Evolutionary conservation across 2,797 vertebrate species (phyloP), one percentile per base, ranked within the genome.

Genomic region (Rallus crepitans): DNA sequence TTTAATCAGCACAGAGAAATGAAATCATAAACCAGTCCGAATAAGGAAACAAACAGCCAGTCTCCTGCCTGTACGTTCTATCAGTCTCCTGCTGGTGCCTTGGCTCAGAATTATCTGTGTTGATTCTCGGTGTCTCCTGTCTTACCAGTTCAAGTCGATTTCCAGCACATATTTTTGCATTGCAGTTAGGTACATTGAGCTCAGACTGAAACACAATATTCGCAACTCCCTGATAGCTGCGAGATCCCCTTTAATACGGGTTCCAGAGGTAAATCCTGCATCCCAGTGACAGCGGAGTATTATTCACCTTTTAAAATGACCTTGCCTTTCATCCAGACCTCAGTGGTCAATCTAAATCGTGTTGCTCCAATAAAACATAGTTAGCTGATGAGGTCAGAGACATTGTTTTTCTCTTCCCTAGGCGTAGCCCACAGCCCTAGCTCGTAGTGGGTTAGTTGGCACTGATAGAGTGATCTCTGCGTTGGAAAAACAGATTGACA

Each of bases 1-100:
- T 97, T 95, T 95, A 94, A 96, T 96, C 88, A 96, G 89, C 80
- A 87, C 69, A 83, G 90, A 94, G 93, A 96, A 96, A 94, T 94
- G 75, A 95, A 96, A 96, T 87, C 87, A 87, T 95, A 93, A 95
- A 94, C 40, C 91, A 89, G 77, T 71, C 70, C 63, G 79, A 95
- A 92, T 76, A 90, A 83, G 70, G 94, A 92, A 96, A 94, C 78
- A 90, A 91, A 88, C 84, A 95, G 71, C 45, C 81, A 87, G 84
- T 89, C 93, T 95, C 91, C 77, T 82, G 78, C 84, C 93, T 96
- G 88, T 90, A 80, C 12, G 68, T 94, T 93, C 96, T 92, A 81
- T 94, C 96, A 93, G 86, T 95, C 90, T 94, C 95, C 90, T 80
- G 93, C 91, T 96, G 87, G 92, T 88, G 45, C 89, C 94, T 95